Base-by-base conservation (phyloP, 2,888 invertebrate species). In the Acanthacorydalis orientalis region DNA sequence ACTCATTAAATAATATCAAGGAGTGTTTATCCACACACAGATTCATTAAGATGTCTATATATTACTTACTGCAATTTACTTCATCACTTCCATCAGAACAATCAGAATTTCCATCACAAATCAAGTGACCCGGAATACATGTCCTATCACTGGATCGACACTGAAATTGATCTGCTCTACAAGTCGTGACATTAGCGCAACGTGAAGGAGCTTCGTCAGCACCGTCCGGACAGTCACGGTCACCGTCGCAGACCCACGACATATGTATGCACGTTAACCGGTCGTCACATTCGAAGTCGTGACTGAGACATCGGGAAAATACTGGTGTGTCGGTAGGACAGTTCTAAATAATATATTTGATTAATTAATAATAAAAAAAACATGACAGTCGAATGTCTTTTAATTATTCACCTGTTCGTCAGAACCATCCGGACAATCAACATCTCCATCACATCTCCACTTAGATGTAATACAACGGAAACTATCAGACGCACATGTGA, bases 81-180 rank as follows among this genome's bases (percentile, higher is more conserved):
- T 93, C 93, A 63, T 93, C 92, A 57, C 85, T 87, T 53, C 78
- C 80, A 65, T 93, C 91, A 0, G 74, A 65, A 58, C 92, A 93
- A 56, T 93, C 90, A 16, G 73, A 64, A 44, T 78, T 74, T 0
- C 89, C 88, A 53, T 88, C 83, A 64, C 93, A 93, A 56, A 80
- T 80, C 53, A 88, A 68, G 53, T 84, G 78, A 2, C 85, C 87
- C 42, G 83, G 75, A 51, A 89, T 86, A 59, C 89, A 89, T 53
- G 77, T 78, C 51, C 75, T 77, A 68, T 86, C 83, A 10, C 14
- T 33, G 11, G 46, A 23, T 44, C 74, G 76, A 63, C 92, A 93
- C 59, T 85, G 84, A 64, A 88, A 92, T 65, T 91, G 88, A 68
- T 91, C 89, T 0, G 80, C 70, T 42, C 85, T 72, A 66, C 92